Percentiles rank a stretch among this genome's conserved stretches.
Evolutionary conservation across 2,888 invertebrate genomes (phyloP).

Genomic region (Orchesella flavescens): DNA sequence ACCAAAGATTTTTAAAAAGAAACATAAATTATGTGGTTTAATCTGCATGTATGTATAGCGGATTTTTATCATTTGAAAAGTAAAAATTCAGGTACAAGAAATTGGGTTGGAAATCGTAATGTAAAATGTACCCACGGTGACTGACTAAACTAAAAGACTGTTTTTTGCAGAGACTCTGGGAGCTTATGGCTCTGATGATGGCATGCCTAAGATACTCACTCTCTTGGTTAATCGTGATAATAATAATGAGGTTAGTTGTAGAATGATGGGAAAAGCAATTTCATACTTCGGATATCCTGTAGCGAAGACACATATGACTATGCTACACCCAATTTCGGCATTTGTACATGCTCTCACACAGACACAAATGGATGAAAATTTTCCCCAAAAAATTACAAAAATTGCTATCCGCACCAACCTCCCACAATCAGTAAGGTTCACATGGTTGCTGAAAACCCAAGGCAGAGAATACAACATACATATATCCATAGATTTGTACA

Average conservation of each 20-base stretch:
- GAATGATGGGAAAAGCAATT: conserved; percentile 59
- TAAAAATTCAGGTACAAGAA: conserved; percentile 19
- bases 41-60: no score
- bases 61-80: no score
- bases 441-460: conserved; percentile 22
- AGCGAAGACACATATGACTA: conserved; percentile 15
- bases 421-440: conserved; percentile 56
- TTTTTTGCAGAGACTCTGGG: background rate
- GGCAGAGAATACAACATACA: no score
- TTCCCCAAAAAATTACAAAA: conserved; percentile 53
- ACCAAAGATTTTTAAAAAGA: no score
- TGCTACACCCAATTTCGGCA: conserved; percentile 35
- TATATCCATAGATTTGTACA: no score
- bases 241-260: conserved; percentile 51
- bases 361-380: conserved; percentile 20
- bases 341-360: conserved; percentile 16
- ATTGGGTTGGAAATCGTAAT: conserved; percentile 7
- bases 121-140: no score
- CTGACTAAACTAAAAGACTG: no score
- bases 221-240: conserved; percentile 45
- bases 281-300: conserved; percentile 60
- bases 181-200: background rate
- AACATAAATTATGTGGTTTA: no score
- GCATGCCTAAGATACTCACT: conserved; percentile 16
- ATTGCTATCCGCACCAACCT: conserved; percentile 45